Evolutionary conservation across 2,113 vertebrate genomes (phyloP).

Genomic region (Numenius arquata): DNA sequence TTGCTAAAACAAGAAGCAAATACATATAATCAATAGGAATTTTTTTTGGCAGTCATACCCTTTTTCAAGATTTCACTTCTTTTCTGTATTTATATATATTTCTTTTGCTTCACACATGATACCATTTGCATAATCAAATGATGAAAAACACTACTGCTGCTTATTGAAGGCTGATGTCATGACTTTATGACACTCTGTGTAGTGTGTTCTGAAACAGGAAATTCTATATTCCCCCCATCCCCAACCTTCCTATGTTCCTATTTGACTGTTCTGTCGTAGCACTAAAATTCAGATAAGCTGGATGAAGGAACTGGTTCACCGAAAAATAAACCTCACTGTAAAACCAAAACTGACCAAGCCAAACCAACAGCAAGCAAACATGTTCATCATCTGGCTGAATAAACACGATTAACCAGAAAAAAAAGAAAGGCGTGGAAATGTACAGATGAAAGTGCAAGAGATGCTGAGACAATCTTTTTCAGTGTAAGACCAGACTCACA

Average conservation of each 20-base stretch:
- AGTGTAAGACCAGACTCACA: background rate
- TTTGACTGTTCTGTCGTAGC: background rate
- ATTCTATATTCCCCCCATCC: background rate
- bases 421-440: background rate
- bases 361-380: background rate
- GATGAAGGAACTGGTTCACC: background rate
- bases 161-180: background rate
- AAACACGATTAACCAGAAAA: background rate
- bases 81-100: background rate
- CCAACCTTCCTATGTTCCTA: background rate
- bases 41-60: background rate
- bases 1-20: background rate
- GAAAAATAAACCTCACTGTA: background rate
- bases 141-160: background rate
- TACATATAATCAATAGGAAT: background rate
- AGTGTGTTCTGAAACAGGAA: background rate
- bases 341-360: background rate
- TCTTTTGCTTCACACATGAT: background rate
- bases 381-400: background rate
- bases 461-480: background rate
- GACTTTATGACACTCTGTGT: background rate
- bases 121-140: background rate
- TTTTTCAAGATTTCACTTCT: background rate
- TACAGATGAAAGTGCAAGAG: background rate
- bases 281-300: background rate